Evolutionary conservation across 2,888 invertebrate species (phyloP), one percentile per base, ranked within the genome.

Genomic region (Cheilosia urbana): DNA sequence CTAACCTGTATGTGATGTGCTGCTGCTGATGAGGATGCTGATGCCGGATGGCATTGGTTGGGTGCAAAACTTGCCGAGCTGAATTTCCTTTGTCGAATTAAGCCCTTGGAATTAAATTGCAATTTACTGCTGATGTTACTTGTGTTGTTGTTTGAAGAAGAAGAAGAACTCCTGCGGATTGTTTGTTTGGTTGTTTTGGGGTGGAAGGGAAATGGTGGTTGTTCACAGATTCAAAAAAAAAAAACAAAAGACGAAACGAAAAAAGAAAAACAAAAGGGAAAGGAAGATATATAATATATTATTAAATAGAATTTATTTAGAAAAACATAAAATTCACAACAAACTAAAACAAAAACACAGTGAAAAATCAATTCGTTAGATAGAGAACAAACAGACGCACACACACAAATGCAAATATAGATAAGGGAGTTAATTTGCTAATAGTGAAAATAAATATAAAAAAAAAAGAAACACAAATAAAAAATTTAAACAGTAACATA

Each of bases 101-200:
- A 40, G 63, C 85, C 53, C 63, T 85, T 84, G 65, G 80, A 84
- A 79, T 53, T 84, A 65, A 76, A 79, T 65, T 76, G 80, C 60
- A 84, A 71, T 84, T 80, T 84, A 71, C 66, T 79, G 83, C 83
- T 81, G 66, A 65, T 73, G 60, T 72, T 76, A 55, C 81, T 71
- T 71, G 57, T 81, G 76, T 72, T 81, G 68, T 73, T 85, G 72
- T 85, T 84, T 58, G 80, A 84, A 84, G 53, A 73, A 79, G 53
- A 73, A 79, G 69, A 73, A 79, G 69, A 60, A 53, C 75, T 66
- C 53, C 80, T 80, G 57, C 62, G 17, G 27, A 58, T 63, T 65
- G 27, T 19, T 40, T 49, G 15, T 58, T 47, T 9, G 34, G 37
- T 62, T 66, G 34, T 65, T 47, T 76, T 40, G 19, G 51, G 51